These are phyloP conservation scores for Nomada hirtipes DNA, from an alignment of 2,888 invertebrate species.

Conservation along the genomic window DNA sequence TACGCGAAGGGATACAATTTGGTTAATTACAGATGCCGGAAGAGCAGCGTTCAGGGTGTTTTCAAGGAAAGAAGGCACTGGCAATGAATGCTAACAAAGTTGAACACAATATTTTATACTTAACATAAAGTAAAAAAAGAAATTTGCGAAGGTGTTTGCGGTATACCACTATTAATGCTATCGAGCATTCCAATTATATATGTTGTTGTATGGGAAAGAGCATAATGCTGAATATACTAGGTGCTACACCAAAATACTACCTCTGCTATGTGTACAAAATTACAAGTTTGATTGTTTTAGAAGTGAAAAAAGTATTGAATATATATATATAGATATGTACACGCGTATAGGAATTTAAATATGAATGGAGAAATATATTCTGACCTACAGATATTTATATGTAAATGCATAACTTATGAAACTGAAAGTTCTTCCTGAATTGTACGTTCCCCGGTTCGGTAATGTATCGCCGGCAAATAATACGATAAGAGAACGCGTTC, in stretches of 20 bases:
- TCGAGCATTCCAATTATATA: conserved; percentile 31
- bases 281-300: conserved; percentile 67
- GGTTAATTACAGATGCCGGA: conserved; percentile 78
- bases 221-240: conserved; percentile 76
- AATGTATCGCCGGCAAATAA: conserved; percentile 26
- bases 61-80: conserved; percentile 69
- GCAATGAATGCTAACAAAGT: conserved; percentile 68
- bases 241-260: conserved; percentile 81
- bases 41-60: conserved; percentile 71
- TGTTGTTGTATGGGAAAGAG: conserved; percentile 54
- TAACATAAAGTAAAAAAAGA: conserved; percentile 58
- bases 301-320: conserved; percentile 59
- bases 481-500: conserved; percentile 33
- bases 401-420: conserved; percentile 47
- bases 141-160: conserved; percentile 40
- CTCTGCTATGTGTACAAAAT: conserved; percentile 81
- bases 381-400: conserved; percentile 74
- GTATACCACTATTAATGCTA: conserved; percentile 50
- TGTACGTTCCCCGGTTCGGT: conserved; percentile 19
- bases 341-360: conserved; percentile 55
- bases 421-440: conserved; percentile 64
- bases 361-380: conserved; percentile 73
- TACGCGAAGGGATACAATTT: background rate
- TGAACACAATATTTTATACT: conserved; percentile 62
- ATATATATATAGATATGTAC: conserved; percentile 64